These are phyloP conservation scores for Molossus alvarezi DNA, from an alignment of 2,797 vertebrate species.

Conservation along the genomic window DNA sequence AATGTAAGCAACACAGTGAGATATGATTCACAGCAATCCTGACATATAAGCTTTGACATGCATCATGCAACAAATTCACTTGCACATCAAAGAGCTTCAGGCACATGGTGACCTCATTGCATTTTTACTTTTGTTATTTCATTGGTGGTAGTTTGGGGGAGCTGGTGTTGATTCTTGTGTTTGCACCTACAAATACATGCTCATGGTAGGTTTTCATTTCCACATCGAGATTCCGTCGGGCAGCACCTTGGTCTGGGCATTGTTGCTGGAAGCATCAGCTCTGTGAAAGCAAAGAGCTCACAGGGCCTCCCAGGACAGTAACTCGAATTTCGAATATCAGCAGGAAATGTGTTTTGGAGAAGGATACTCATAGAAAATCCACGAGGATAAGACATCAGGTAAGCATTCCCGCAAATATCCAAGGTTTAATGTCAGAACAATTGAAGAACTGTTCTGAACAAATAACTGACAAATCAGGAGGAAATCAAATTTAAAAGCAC, in stretches of 20 bases:
- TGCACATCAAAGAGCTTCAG: slow-evolving; percentile 18
- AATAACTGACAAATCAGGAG: slow-evolving; percentile 25
- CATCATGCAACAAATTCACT: slow-evolving; percentile 73
- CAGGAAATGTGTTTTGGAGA: slow-evolving; percentile 59
- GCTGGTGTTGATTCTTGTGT: not conserved
- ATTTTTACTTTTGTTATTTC: slow-evolving; percentile 47
- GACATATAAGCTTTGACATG: slow-evolving; percentile 44
- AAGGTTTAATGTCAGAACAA: slow-evolving; percentile 42
- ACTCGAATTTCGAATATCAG: slow-evolving; percentile 3
- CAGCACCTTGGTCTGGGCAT: not conserved
- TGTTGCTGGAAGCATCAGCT: not conserved
- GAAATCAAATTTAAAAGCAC: slow-evolving; percentile 19
- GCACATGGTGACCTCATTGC: not conserved
- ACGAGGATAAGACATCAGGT: not conserved
- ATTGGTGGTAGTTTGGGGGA: not conserved
- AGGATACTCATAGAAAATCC: not conserved
- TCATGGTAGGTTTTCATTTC: slow-evolving; percentile 13
- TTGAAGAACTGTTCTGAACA: slow-evolving; percentile 44
- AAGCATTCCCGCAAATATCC: not conserved
- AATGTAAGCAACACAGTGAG: not conserved
- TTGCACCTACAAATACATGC: not conserved
- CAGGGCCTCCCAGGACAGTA: not conserved
- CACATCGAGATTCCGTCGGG: not conserved
- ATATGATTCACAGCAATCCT: slow-evolving; percentile 51
- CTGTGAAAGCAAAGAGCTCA: slow-evolving; percentile 41